A percentile compares a stretch with the other conserved stretches of the same genome.
phyloP scores from a whole-genome alignment of 2,888 invertebrate genomes.

The Tenthredo scrophulariae region DNA sequence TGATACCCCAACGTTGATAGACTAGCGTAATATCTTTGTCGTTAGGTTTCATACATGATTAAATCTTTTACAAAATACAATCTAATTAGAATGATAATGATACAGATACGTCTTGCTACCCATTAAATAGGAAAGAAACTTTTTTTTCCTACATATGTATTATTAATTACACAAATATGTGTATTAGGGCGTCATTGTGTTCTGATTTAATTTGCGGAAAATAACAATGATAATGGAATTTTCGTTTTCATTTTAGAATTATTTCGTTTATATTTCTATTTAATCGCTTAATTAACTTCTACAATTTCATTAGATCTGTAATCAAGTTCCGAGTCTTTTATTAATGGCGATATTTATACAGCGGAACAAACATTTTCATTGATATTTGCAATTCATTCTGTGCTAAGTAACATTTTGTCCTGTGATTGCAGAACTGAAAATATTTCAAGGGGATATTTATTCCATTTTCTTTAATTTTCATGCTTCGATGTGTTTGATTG shows the following conservation, averaged over 20 bases:
- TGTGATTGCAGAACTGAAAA: not conserved
- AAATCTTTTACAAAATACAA: not conserved
- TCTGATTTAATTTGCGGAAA: not conserved
- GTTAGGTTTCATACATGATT: not conserved
- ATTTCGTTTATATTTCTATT: not conserved
- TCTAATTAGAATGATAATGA: conserved; percentile 4
- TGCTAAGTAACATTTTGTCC: not conserved
- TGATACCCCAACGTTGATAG: not conserved
- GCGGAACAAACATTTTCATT: not conserved
- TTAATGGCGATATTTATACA: not conserved
- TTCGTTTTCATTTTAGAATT: not conserved
- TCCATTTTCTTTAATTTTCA: not conserved
- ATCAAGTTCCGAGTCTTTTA: not conserved
- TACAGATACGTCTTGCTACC: not conserved
- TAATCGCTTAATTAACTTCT: not conserved
- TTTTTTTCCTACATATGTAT: not conserved
- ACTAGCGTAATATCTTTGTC: conserved; percentile 12
- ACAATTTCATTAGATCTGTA: not conserved
- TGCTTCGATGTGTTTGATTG: not conserved
- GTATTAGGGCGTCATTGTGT: not conserved
- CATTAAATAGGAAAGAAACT: not conserved
- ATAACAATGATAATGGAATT: not conserved
- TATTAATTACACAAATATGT: not conserved
- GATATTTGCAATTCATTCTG: not conserved
- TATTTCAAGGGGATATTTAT: not conserved